Percentiles rank a stretch among this genome's conserved stretches.
Evolutionary conservation across 2,888 invertebrate species (phyloP).

Genomic region (Drosophila nigricruria): DNA sequence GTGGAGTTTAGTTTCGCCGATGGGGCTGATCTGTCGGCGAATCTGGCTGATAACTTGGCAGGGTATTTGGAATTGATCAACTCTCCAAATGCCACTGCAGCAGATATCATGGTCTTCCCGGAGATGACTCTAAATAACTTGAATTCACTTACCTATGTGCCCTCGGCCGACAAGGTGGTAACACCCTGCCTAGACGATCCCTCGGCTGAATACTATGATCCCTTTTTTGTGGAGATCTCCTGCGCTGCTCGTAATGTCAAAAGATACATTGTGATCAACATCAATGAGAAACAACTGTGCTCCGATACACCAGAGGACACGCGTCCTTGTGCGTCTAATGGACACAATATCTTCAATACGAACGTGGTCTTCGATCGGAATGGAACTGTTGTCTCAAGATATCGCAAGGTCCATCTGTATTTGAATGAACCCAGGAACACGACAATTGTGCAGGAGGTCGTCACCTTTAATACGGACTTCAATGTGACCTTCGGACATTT

Average conservation of each 20-base stretch:
- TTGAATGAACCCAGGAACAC: constrained; percentile 85
- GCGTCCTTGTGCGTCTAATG: constrained; percentile 73
- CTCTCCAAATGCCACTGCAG: constrained; percentile 84
- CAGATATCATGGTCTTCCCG: constrained; percentile 92
- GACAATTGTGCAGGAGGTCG: constrained; percentile 86
- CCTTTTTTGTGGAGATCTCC: constrained; percentile 76
- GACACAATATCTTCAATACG: constrained; percentile 88
- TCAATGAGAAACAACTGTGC: constrained; percentile 88
- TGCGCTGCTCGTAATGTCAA: constrained; percentile 82
- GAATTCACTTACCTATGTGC: constrained; percentile 80
- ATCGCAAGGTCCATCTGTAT: constrained; percentile 87
- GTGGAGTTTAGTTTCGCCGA: constrained; percentile 17
- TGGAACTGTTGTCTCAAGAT: constrained; percentile 89
- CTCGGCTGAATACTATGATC: constrained; percentile 47
- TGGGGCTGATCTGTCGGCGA: constrained; percentile 17
- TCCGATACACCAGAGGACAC: constrained; percentile 69
- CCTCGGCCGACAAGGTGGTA: constrained; percentile 56
- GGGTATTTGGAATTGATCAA: constrained; percentile 75
- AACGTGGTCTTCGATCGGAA: constrained; percentile 91
- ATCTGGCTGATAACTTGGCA: constrained; percentile 67
- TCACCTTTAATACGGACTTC: constrained; percentile 90
- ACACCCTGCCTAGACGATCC: constrained; percentile 78
- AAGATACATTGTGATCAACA: constrained; percentile 90
- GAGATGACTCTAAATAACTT: constrained; percentile 87
- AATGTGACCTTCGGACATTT: constrained; percentile 92